These are phyloP conservation scores for Digitonthophagus gazella DNA, from an alignment of 2,888 invertebrate species.

Conservation along the genomic window DNA sequence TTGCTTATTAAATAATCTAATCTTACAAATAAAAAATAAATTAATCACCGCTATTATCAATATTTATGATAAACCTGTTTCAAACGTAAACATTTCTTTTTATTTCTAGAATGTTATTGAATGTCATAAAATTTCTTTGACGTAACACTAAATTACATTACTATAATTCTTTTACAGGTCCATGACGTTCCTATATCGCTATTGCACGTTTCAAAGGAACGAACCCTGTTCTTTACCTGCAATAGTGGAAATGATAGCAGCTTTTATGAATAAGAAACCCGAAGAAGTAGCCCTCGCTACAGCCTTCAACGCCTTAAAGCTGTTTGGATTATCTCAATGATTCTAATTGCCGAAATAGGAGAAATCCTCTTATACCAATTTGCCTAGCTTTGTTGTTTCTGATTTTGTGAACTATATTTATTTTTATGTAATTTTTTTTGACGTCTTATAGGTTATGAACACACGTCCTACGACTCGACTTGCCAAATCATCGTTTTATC, in stretches of 20 bases:
- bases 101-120: no score
- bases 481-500: constrained; percentile 2
- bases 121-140: no score
- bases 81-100: no score
- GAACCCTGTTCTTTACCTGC: constrained; percentile 94
- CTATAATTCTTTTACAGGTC: constrained; percentile 59
- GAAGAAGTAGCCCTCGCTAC: constrained; percentile 89
- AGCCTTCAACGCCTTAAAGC: constrained; percentile 86
- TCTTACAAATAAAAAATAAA: background rate
- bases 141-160: no score
- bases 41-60: no score
- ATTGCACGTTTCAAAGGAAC: constrained; percentile 94
- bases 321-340: constrained; percentile 78
- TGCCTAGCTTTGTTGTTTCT: background rate
- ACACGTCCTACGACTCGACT: constrained; percentile 9
- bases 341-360: background rate
- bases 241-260: constrained; percentile 91
- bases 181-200: constrained; percentile 78
- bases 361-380: constrained; percentile 3
- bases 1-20: background rate
- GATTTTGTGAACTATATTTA: background rate
- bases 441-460: background rate
- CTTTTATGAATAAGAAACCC: constrained; percentile 80
- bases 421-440: constrained; percentile 1
- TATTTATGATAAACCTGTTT: no score